These are phyloP conservation scores for Gracilinanus agilis DNA, from an alignment of 2,113 vertebrate genomes.

Conservation along the genomic window DNA sequence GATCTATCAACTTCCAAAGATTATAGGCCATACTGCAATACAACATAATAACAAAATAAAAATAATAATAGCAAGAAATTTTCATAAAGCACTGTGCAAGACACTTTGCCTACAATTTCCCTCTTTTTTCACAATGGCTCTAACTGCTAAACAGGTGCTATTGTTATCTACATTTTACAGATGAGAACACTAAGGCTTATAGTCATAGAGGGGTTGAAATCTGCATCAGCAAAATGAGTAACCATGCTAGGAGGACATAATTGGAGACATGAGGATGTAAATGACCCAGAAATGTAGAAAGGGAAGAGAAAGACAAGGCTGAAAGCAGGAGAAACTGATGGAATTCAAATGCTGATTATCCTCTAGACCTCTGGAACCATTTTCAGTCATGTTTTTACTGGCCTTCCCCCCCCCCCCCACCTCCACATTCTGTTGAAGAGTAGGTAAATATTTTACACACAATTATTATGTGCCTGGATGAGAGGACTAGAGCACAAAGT, in stretches of 20 bases:
- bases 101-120: neutral
- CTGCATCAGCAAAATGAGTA: neutral
- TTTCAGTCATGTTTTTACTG: constrained; percentile 3
- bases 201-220: neutral
- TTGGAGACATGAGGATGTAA: neutral
- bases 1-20: neutral
- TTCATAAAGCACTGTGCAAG: no score
- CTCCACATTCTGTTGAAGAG: neutral
- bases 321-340: neutral
- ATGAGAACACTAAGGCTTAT: neutral
- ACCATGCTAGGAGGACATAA: neutral
- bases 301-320: neutral
- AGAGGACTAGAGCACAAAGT: neutral
- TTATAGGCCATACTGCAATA: neutral
- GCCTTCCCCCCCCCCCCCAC: no score
- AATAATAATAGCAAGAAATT: neutral
- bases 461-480: neutral
- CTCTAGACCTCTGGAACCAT: neutral
- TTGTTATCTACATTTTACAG: neutral
- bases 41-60: neutral
- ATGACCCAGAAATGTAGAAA: neutral
- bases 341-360: neutral
- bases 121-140: neutral
- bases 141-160: neutral
- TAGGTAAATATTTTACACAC: neutral